These are phyloP conservation scores for Tipula confusa DNA, from an alignment of 2,888 invertebrate genomes.

Conservation along the genomic window DNA sequence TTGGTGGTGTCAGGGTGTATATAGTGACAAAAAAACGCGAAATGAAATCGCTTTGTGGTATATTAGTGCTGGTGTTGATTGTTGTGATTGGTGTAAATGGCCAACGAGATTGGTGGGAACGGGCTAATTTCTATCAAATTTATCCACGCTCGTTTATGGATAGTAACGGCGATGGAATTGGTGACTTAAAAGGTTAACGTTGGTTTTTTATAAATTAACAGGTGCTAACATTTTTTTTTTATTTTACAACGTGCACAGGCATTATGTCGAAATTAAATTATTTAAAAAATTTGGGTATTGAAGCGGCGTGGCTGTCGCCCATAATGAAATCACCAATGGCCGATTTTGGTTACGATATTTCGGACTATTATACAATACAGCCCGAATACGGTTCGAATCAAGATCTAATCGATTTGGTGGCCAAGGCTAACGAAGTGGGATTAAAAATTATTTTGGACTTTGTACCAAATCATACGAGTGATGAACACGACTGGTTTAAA, in stretches of 20 bases:
- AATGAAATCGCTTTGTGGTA: neutral
- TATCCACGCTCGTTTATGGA: conserved; percentile 78
- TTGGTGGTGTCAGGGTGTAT: too few species aligned
- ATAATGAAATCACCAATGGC: conserved; percentile 78
- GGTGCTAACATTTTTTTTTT: too few species aligned
- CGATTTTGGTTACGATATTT: conserved; percentile 85
- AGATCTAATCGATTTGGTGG: conserved; percentile 62
- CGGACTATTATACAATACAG: conserved; percentile 69
- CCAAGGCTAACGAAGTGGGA: conserved; percentile 56
- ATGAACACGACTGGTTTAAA: conserved; percentile 59
- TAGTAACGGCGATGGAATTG: conserved; percentile 69
- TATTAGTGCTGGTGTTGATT: neutral
- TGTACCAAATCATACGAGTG: conserved; percentile 58
- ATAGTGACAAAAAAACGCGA: neutral
- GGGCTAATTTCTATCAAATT: conserved; percentile 65
- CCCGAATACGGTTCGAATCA: conserved; percentile 66
- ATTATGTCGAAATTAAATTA: conserved; percentile 59
- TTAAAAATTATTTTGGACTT: conserved; percentile 60
- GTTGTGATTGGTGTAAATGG: neutral
- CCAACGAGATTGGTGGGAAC: conserved; percentile 44
- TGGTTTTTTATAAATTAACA: too few species aligned
- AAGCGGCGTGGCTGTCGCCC: conserved; percentile 79
- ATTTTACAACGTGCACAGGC: too few species aligned
- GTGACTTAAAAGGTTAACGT: conserved; percentile 57
- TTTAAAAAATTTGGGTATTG: conserved; percentile 64